These are phyloP conservation scores for Palythoa grandiflora DNA, from an alignment of 92 coral and sea anemone genomes.

Conservation along the genomic window DNA sequence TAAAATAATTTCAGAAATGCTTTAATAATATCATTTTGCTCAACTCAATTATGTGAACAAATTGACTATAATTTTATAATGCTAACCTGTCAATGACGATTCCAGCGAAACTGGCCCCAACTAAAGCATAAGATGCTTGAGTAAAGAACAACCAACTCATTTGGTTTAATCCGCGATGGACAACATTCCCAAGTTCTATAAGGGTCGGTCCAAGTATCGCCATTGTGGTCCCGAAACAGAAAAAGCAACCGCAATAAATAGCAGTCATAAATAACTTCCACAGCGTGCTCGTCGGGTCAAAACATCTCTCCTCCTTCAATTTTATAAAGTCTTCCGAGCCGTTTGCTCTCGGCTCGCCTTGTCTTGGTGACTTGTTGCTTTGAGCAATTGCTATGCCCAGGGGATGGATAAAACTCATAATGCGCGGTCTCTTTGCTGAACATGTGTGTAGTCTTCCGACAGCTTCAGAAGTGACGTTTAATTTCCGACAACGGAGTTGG, in stretches of 20 bases:
- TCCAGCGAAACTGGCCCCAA: constrained; percentile 95
- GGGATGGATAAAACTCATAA: constrained; percentile 83
- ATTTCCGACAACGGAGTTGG: background rate
- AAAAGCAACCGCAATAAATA: constrained; percentile 90
- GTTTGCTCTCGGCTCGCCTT: background rate
- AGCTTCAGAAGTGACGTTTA: background rate
- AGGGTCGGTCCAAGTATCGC: constrained; percentile 91
- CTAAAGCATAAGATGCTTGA: constrained; percentile 82
- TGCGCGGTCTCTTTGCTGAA: constrained; percentile 31
- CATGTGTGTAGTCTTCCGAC: constrained; percentile 55
- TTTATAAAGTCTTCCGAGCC: constrained; percentile 27
- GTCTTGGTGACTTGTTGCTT: constrained; percentile 58
- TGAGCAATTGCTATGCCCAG: constrained; percentile 81
- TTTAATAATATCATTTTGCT: too few species aligned
- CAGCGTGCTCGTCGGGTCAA: constrained; percentile 35
- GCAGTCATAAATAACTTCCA: constrained; percentile 68
- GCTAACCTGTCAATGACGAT: constrained; percentile 87
- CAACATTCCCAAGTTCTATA: constrained; percentile 80
- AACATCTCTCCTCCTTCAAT: constrained; percentile 17
- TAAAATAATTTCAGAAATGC: too few species aligned
- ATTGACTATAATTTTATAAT: background rate
- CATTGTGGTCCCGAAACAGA: constrained; percentile 94
- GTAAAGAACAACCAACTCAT: constrained; percentile 96
- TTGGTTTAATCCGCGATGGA: constrained; percentile 80
- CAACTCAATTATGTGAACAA: background rate